These are phyloP conservation scores for Champsocephalus esox DNA, from an alignment of 2,797 vertebrate species.

Conservation along the genomic window DNA sequence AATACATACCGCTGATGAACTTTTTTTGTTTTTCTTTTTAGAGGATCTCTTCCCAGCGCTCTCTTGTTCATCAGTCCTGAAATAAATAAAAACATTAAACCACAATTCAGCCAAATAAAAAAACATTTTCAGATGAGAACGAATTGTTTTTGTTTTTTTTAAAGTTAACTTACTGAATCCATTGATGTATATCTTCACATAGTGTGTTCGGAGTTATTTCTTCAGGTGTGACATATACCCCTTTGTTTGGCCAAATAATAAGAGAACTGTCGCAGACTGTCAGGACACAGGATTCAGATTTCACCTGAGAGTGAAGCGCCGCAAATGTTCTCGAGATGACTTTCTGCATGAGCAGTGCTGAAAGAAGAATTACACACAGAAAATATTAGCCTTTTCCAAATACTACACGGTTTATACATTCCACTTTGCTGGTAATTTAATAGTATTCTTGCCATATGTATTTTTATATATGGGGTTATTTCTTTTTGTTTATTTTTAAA, in stretches of 20 bases:
- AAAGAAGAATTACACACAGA: conserved; percentile 49
- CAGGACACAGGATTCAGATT: conserved; percentile 89
- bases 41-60: conserved; percentile 68
- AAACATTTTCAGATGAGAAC: background rate
- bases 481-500: background rate
- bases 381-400: background rate
- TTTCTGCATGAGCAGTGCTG: conserved; percentile 84
- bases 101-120: conserved; percentile 10
- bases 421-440: background rate
- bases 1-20: conserved; percentile 67
- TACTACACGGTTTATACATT: background rate
- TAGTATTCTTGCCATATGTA: background rate
- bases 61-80: conserved; percentile 77
- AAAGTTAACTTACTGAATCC: conserved; percentile 87
- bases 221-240: conserved; percentile 72
- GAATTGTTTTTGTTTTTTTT: no score
- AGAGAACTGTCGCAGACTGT: conserved; percentile 87
- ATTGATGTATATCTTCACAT: conserved; percentile 86
- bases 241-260: conserved; percentile 92
- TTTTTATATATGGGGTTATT: background rate
- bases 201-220: conserved; percentile 82
- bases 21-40: conserved; percentile 82
- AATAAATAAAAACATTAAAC: conserved; percentile 20
- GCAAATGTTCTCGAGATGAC: conserved; percentile 86
- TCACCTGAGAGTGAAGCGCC: conserved; percentile 85